phyloP scores from a whole-genome alignment of 2,113 vertebrate species.

The Candoia aspera region DNA sequence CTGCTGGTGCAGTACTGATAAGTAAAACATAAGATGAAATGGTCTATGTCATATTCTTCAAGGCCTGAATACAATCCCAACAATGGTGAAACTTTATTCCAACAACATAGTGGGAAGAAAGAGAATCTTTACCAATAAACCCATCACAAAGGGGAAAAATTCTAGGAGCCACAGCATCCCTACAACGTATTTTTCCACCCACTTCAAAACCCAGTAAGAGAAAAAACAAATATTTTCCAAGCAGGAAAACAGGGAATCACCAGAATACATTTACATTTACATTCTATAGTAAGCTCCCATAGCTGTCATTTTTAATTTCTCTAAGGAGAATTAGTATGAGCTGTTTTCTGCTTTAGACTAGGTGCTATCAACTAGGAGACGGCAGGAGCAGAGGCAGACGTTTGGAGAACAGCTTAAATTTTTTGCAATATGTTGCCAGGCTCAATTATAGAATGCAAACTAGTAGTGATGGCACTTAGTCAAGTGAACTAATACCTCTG shows the following conservation, averaged over 20 bases:
- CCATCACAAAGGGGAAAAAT: neutral
- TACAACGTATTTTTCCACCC: slow-evolving; percentile 4
- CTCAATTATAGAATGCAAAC: slow-evolving; percentile 42
- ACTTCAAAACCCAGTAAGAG: neutral
- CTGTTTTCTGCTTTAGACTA: slow-evolving; percentile 37
- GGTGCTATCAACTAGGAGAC: slow-evolving; percentile 44
- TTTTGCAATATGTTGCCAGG: slow-evolving; percentile 35
- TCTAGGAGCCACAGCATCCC: neutral
- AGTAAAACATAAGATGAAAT: neutral
- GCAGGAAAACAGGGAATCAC: neutral
- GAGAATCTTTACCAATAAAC: neutral
- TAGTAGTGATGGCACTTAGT: slow-evolving; percentile 36
- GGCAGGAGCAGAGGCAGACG: slow-evolving; percentile 38
- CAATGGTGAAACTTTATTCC: neutral
- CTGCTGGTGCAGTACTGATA: neutral
- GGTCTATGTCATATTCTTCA: neutral
- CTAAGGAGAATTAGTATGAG: slow-evolving; percentile 32
- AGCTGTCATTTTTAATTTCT: slow-evolving; percentile 1
- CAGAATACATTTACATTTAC: neutral
- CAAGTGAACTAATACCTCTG: slow-evolving; percentile 34
- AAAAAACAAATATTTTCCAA: neutral
- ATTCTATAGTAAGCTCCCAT: neutral
- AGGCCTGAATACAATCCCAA: neutral
- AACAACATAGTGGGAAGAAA: neutral
- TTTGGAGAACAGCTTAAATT: slow-evolving; percentile 44